These are phyloP conservation scores for Eurytoma californica DNA, from an alignment of 2,888 invertebrate species.

Conservation along the genomic window DNA sequence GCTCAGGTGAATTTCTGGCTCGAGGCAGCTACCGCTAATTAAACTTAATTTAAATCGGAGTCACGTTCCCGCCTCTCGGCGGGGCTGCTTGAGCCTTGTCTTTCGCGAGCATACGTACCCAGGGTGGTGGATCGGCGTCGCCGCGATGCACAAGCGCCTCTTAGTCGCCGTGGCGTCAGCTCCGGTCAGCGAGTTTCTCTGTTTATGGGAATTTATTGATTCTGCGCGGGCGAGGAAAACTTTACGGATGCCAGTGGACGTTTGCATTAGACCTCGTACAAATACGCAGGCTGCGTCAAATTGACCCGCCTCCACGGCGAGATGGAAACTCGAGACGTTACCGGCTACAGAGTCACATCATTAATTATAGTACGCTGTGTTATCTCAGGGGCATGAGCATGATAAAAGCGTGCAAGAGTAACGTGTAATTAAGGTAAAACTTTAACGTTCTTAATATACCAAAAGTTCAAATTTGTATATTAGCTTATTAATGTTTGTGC, in stretches of 20 bases:
- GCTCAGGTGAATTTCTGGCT: conserved; percentile 24
- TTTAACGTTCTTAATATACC: no score
- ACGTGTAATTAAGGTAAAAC: no score
- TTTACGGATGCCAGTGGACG: not conserved
- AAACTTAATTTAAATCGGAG: conserved; percentile 59
- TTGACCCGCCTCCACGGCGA: not conserved
- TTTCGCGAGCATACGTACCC: not conserved
- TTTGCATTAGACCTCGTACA: not conserved
- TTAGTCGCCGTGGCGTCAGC: not conserved
- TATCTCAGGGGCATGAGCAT: no score
- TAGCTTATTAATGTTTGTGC: no score
- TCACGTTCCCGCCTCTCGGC: conserved; percentile 49
- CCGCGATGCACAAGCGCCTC: not conserved
- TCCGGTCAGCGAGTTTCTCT: not conserved
- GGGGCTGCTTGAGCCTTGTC: not conserved
- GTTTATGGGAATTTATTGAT: no score
- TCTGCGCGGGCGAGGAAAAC: not conserved
- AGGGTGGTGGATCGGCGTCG: no score
- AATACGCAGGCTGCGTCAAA: not conserved
- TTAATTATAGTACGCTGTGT: no score
- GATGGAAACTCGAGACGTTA: no score
- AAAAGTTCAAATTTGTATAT: no score
- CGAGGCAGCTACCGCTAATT: conserved; percentile 51
- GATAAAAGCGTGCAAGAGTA: no score
- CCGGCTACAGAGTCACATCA: no score